Conservation (phyloP, 2,888 invertebrate genomes). For the Antheraea yamamai region DNA sequence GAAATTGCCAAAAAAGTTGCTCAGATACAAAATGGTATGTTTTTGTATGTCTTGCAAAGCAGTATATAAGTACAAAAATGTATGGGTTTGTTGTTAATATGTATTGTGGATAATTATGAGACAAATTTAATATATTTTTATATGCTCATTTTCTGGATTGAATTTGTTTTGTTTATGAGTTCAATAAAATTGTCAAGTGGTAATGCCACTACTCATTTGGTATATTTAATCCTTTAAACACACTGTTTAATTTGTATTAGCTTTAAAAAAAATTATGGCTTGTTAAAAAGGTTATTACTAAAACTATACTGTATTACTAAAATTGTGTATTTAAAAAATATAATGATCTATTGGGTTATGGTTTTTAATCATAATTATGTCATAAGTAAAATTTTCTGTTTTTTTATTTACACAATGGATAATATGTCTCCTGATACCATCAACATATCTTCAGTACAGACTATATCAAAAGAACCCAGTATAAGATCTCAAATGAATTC, state of each 20-base stretch:
- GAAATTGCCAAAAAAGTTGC: constrained; percentile 99
- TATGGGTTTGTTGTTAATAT: neutral
- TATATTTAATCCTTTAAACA: neutral
- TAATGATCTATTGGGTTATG: constrained; percentile 57
- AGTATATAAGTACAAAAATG: neutral
- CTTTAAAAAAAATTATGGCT: neutral
- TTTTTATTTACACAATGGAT: constrained; percentile 31
- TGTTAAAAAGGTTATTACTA: constrained; percentile 1
- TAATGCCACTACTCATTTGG: neutral
- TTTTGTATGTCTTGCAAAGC: neutral
- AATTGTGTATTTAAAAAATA: neutral
- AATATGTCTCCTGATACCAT: constrained; percentile 25
- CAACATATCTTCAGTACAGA: constrained; percentile 26
- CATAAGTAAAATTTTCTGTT: constrained; percentile 27
- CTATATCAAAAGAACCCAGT: constrained; percentile 28
- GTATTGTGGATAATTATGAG: neutral
- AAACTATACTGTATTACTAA: neutral
- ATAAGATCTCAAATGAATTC: constrained; percentile 24
- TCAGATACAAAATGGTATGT: constrained; percentile 96
- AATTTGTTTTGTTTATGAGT: neutral
- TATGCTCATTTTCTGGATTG: neutral
- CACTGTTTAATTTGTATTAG: neutral
- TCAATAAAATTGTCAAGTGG: neutral
- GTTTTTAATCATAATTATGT: constrained; percentile 35
- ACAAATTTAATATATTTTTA: neutral